phyloP scores from a whole-genome alignment of 2,797 vertebrate species.

The Liasis olivaceus region DNA sequence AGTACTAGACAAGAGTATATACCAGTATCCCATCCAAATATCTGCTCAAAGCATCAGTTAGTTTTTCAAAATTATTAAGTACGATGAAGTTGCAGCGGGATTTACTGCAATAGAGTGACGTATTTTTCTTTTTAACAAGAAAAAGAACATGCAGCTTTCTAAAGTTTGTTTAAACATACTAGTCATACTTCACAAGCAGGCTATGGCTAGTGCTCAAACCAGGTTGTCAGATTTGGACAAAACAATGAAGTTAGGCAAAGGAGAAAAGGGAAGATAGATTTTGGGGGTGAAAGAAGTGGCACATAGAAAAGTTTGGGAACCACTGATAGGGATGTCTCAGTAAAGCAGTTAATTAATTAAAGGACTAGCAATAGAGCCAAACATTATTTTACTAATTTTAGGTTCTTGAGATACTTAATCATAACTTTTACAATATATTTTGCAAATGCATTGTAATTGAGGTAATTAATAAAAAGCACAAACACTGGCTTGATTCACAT shows the following conservation, averaged over 20 bases:
- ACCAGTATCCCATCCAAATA: not conserved
- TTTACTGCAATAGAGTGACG: not conserved
- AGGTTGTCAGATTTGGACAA: not conserved
- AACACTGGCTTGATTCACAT: too few species aligned
- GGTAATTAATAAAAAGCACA: not conserved
- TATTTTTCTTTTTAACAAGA: not conserved
- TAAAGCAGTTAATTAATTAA: not conserved
- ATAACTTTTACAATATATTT: not conserved
- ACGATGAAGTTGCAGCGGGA: not conserved
- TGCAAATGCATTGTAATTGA: not conserved
- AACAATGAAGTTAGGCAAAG: not conserved
- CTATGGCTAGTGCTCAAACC: not conserved
- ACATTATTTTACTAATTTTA: not conserved
- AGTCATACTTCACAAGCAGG: not conserved
- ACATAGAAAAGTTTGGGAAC: not conserved
- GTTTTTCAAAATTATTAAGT: not conserved
- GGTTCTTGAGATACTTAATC: not conserved
- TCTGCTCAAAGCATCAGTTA: not conserved
- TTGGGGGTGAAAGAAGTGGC: not conserved
- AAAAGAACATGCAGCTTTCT: not conserved
- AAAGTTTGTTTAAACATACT: not conserved
- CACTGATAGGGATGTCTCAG: not conserved
- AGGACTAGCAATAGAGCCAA: not conserved
- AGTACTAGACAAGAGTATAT: not conserved
- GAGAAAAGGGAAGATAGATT: not conserved